Base-by-base conservation (phyloP, 2,797 vertebrate species). In the Acomys russatus region DNA sequence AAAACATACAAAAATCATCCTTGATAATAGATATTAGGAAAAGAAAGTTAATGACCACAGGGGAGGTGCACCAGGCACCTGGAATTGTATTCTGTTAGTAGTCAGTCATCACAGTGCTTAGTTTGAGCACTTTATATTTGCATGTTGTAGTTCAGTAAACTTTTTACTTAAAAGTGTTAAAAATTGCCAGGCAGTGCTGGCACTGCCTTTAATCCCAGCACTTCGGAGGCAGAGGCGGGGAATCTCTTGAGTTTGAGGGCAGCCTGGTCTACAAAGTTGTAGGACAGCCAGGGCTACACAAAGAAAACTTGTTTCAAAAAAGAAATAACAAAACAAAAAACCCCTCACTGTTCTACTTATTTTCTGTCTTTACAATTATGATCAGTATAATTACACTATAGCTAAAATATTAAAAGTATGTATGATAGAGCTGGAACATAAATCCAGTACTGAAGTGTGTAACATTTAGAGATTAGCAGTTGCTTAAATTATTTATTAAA, bases 391-490 rank as follows among this genome's bases (percentile, higher is more conserved):
- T 73, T 59, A 30, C n/a, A 38, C 23, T 74, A 28, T 56, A 87
- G 54, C 54, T 59, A 88, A 88, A 61, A 88, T 38, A 61, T 30
- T 73, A 61, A 88, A 94, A 66, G 11, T 76, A 15, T 90, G 20
- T 88, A 90, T 14, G n/a, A 33, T 91, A 17, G 56, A 66, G 54
- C 88, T 63, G 38, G 64, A 14, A 86, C 74, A 92, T 84, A 86
- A 95, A 56, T 82, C 88, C 6, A 44, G 4, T 88, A 35, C 33
- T 94, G 61, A 91, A 94, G 64, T 7, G 25, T 61, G 25, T 54
- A 56, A 25, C 84, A 79, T 63, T 88, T 88, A 71, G 77, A 35
- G 91, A 88, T 95, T 89, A 59, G 64, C n/a, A 28, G n/a, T 94
- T 85, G 12, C 79, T 18, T 88, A 30, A 90, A 35, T 90, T 64